Evolutionary conservation across 2,888 invertebrate genomes (phyloP), one percentile per base, ranked within the genome.

Genomic region (Cylloceria caligata): DNA sequence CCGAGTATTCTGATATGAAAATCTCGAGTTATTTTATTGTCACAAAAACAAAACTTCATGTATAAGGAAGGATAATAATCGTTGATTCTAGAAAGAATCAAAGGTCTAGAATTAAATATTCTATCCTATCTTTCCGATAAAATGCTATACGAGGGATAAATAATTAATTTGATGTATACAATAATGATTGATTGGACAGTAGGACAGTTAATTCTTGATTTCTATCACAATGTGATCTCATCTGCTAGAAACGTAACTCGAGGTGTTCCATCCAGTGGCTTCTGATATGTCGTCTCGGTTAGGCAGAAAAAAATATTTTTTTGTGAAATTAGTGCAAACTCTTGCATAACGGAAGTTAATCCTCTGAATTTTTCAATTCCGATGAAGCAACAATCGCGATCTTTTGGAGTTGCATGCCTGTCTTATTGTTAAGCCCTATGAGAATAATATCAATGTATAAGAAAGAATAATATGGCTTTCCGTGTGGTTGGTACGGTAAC

Each of bases 381-480:
- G 36, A 16, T 2, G 24, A 52, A 24, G 52, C 9, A 2, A 3
- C 34, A 34, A 24, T 24, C 7, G 60, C 34, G 16, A 2, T n/a
- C n/a, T n/a, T n/a, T n/a, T 9, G 5, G 2, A 6, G 34, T 19
- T 34, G 19, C 11, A n/a, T 34, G 16, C 45, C 30, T 34, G 9
- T 60, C 16, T 2, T 16, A 34, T 57, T 16, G 0, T 4, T 19
- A 16, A 7, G 13, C n/a, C n/a, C 36, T 0, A 21, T 21, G 57
- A 57, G 57, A 16, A 71, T 30, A 52, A 67, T 21, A 55, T 39
- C 19, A 57, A 7, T 24, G 3, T 19, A 21, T 3, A 72, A 72
- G 65, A 65, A 60, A 49, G 39, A 60, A 67, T 78, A 78, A 57
- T 72, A 57, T 72, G 45, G 49, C 65, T 72, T 19, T 67, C 71